Evolutionary conservation across 2,113 vertebrate genomes (phyloP).

Genomic region (Paracanthobrama guichenoti): DNA sequence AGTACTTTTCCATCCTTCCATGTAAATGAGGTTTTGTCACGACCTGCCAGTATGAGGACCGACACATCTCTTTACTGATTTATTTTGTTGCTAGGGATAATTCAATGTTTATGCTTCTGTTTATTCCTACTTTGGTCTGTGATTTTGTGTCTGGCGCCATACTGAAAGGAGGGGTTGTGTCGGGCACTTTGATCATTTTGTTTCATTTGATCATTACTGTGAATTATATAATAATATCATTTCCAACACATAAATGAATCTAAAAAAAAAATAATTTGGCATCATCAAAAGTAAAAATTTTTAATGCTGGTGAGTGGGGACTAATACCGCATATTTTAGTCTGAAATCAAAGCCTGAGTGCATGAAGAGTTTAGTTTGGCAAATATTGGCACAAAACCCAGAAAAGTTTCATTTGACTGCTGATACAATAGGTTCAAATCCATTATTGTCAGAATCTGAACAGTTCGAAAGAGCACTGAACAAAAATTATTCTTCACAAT

Average conservation of each 20-base stretch:
- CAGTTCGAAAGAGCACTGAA: not conserved
- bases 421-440: not conserved
- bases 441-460: not conserved
- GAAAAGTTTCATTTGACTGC: not conserved
- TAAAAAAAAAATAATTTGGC: not conserved
- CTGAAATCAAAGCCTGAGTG: not conserved
- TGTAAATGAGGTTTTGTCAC: not conserved
- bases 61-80: not conserved
- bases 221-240: not conserved
- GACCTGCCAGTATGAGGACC: not conserved
- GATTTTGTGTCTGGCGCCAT: not conserved
- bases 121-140: not conserved
- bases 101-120: conserved; percentile 11
- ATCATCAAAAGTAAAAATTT: not conserved
- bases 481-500: not conserved
- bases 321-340: not conserved
- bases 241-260: not conserved
- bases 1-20: not conserved
- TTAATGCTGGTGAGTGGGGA: not conserved
- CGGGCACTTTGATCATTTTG: not conserved
- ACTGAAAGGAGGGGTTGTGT: not conserved
- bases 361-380: not conserved
- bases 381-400: not conserved
- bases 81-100: not conserved
- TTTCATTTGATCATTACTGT: not conserved